Evolutionary conservation across 2,888 invertebrate species (phyloP).

Genomic region (Andrena bucephala): DNA sequence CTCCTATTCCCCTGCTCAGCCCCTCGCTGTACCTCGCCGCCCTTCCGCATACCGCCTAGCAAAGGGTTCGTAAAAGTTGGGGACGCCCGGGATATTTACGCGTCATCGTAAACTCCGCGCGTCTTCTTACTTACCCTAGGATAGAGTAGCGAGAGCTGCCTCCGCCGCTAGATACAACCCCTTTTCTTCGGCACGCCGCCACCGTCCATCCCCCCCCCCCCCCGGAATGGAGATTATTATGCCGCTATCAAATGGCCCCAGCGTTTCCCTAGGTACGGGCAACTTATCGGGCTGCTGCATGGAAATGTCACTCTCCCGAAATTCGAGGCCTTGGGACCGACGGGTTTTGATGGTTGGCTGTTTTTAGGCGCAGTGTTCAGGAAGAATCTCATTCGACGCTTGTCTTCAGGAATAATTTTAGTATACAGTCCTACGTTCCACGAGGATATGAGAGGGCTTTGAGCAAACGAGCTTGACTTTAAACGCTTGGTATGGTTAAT

Average conservation of each 20-base stretch:
- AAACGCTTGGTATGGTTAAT: too few relatives aligned
- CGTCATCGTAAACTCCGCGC: constrained; percentile 80
- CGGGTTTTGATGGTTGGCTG: too few relatives aligned
- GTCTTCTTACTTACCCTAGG: constrained; percentile 76
- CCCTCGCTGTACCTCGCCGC: constrained; percentile 39
- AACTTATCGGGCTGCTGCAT: background rate
- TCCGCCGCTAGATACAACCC: constrained; percentile 50
- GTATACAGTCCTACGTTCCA: too few relatives aligned
- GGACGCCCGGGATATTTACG: constrained; percentile 81
- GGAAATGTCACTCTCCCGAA: background rate
- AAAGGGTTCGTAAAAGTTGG: constrained; percentile 82
- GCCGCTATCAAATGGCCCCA: constrained; percentile 44
- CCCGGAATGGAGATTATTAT: constrained; percentile 42
- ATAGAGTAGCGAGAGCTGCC: constrained; percentile 56
- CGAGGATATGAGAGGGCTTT: too few relatives aligned
- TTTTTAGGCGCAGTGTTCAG: too few relatives aligned
- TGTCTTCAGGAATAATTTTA: too few relatives aligned
- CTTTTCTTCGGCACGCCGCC: constrained; percentile 50
- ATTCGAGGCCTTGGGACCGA: too few relatives aligned
- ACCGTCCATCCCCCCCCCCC: constrained; percentile 14
- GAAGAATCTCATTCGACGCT: too few relatives aligned
- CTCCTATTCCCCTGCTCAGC: constrained; percentile 63
- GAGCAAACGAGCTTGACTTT: too few relatives aligned
- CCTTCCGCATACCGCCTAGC: constrained; percentile 60
- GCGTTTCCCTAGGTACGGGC: constrained; percentile 5